Evolutionary conservation across 2,113 vertebrate species (phyloP), one percentile per base, ranked within the genome.

Genomic region (Todiramphus saurophagus): DNA sequence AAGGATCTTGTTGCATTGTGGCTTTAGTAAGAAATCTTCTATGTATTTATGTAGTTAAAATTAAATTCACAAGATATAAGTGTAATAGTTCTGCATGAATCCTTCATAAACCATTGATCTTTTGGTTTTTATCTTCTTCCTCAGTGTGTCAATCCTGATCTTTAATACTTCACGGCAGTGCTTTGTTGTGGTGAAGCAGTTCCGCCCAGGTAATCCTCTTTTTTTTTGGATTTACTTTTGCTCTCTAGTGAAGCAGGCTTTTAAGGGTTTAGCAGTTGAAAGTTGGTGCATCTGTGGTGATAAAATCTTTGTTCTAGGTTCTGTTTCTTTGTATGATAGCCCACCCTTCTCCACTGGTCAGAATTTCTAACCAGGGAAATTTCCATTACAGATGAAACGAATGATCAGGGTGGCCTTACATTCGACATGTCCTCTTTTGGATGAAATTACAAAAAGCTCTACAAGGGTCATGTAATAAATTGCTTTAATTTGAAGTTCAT

Each of bases 181-280:
- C 98, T 99, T 99, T 97, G 96, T 99, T 97, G 96, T 99, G 80
- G 99, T 99, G 98, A 99, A 99, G 98, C 99, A 99, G 98, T 99
- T 99, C 97, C 99, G 99, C 93, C 99, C 99, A 98, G 99, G 99
- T 99, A 98, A 91, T 96, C 95, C 91, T 92, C 88, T 95, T 90
- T 70, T 88, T 96, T 94, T 51, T 51, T 55, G 87, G 44, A 62
- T 82, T 95, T 53, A 87, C 92, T 95, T 95, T 83, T 96, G 62
- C 94, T 95, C 46, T 87, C 56, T 84, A 85, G 58, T 41, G 58
- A 94, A 97, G 55, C 83, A 94, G 87, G 90, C 84, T 93, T 82
- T 94, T 87, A 89, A 84, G 62, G 83, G 30, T 94, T 96, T 96
- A 95, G 89, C 92, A 76, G 82, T 92, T 96, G 92, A 94, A 97